Conservation (phyloP, 2,888 invertebrate species). For the Hipparchia sbordonii region DNA sequence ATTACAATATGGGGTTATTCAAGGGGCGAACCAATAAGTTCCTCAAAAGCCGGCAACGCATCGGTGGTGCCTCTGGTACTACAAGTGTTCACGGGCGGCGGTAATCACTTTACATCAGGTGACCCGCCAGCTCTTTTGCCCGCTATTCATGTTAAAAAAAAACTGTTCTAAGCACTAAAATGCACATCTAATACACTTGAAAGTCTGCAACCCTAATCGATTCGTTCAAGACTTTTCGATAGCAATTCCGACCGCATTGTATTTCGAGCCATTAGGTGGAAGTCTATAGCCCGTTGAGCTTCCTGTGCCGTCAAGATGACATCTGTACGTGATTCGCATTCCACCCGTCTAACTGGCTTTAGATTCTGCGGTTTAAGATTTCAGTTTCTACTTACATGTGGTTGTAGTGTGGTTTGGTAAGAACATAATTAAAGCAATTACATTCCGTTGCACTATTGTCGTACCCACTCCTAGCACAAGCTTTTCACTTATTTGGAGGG, state of each 20-base stretch:
- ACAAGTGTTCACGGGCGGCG: too few species aligned
- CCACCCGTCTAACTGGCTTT: slow-evolving; percentile 36
- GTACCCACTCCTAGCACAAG: too few species aligned
- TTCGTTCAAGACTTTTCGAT: slow-evolving; percentile 29
- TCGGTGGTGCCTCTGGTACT: too few species aligned
- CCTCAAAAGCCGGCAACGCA: too few species aligned
- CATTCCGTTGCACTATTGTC: too few species aligned
- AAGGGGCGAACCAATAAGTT: too few species aligned
- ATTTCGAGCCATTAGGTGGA: slow-evolving; percentile 39
- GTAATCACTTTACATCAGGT: too few species aligned
- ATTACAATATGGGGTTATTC: too few species aligned
- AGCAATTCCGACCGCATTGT: slow-evolving; percentile 36
- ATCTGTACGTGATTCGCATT: slow-evolving; percentile 58
- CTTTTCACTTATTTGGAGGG: too few species aligned
- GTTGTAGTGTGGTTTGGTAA: background rate
- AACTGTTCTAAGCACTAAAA: background rate
- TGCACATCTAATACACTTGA: background rate
- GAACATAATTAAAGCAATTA: too few species aligned
- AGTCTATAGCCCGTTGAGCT: slow-evolving; percentile 49
- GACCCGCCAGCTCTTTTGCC: too few species aligned
- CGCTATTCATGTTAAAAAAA: too few species aligned
- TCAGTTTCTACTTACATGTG: background rate
- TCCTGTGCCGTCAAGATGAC: slow-evolving; percentile 58
- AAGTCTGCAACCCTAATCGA: background rate
- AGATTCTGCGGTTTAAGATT: slow-evolving; percentile 50